Evolutionary conservation across 2,888 invertebrate genomes (phyloP).

Genomic region (Loripinus fragilis): DNA sequence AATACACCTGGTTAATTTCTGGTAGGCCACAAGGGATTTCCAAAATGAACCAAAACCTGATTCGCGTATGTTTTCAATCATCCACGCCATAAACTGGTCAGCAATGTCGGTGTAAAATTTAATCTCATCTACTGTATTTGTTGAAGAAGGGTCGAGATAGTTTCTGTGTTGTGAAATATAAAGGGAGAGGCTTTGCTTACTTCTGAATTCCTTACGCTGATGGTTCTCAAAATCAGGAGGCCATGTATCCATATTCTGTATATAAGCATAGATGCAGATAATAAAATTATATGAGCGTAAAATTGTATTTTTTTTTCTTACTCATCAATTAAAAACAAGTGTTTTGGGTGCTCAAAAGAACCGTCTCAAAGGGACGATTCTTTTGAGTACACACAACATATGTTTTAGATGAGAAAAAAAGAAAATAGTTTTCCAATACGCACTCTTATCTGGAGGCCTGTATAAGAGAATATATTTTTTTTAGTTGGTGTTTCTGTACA

Average conservation of each 20-base stretch:
- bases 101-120: slow-evolving; percentile 65
- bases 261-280: too few species aligned
- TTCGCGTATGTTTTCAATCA: slow-evolving; percentile 63
- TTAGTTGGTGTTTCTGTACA: too few species aligned
- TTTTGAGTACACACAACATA: too few species aligned
- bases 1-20: slow-evolving; percentile 92
- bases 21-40: slow-evolving; percentile 89
- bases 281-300: too few species aligned
- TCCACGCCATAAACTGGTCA: slow-evolving; percentile 64
- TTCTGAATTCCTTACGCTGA: slow-evolving; percentile 20
- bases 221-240: slow-evolving; percentile 38
- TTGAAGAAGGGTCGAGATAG: slow-evolving; percentile 54
- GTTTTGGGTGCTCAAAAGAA: too few species aligned
- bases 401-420: too few species aligned
- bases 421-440: too few species aligned
- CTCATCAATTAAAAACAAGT: too few species aligned
- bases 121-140: slow-evolving; percentile 63
- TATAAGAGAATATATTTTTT: too few species aligned
- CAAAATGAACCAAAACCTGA: slow-evolving; percentile 66
- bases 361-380: too few species aligned
- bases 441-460: too few species aligned
- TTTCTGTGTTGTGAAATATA: slow-evolving; percentile 40
- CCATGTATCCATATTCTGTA: slow-evolving; percentile 44
- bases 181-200: slow-evolving; percentile 5
- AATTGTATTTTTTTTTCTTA: too few species aligned